Base-by-base conservation (phyloP, 2,888 invertebrate genomes). In the Xanthorhoe spadicearia region DNA sequence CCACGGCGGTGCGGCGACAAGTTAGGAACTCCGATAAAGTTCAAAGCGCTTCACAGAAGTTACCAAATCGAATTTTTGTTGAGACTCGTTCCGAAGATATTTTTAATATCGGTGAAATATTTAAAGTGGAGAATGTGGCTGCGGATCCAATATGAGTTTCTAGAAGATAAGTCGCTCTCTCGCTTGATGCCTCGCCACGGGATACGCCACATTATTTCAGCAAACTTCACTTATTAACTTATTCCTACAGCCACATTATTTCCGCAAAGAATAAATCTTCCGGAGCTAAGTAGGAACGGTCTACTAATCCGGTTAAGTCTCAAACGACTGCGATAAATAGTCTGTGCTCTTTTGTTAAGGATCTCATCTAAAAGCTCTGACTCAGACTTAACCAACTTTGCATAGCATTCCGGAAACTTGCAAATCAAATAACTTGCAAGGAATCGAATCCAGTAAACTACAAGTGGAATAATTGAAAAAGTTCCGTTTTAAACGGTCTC, bases 381-480 rank as follows among this genome's bases (percentile, higher is more conserved):
- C 61, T 63, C 61, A 57, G 58, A 65, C 65, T 68, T 67, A 64
- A 55, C 60, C 63, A 68, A 70, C 66, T 74, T 69, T 72, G 70
- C 73, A 67, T 67, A 46, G 57, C 70, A 70, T 74, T 77, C 67
- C 69, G 70, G 76, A 68, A 79, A 80, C 77, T 82, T 77, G 77
- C 75, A 81, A 84, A 83, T 84, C 82, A 81, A 83, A 83, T 82
- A 82, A 83, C 77, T 81, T 70, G 77, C 74, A 69, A 77, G 73
- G 66, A 76, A 80, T 83, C 83, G 78, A 82, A 84, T 82, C 75
- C 79, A 80, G 82, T 82, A 80, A 82, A 82, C 74, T 81, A 75
- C 75, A 76, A 74, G 73, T 69, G 75, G 78, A 79, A 82, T 84
- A 86, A 86, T 86, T 84, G 86, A 83, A 84, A 85, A 85, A 85